A percentile compares a stretch with the other conserved stretches of the same genome.
Evolutionary conservation across 1,140 invertebrate species (phyloP).

Genomic region (Catajapyx aquilonaris): DNA sequence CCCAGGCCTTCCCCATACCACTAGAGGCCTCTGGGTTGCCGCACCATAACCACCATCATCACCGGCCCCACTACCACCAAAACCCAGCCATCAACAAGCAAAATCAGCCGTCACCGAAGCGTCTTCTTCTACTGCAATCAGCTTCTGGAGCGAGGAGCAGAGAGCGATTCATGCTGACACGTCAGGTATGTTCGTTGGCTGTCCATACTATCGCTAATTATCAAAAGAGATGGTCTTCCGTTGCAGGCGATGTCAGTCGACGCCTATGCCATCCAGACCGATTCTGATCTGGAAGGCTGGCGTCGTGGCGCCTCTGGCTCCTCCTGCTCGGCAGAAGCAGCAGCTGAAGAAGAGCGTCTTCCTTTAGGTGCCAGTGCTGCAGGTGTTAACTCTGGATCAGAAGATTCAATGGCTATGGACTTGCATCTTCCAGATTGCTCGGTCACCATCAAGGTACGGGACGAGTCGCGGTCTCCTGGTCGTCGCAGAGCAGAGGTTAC

Average conservation of each 20-base stretch:
- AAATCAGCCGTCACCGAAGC: no score
- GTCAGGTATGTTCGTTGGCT: no score
- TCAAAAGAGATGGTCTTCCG: no score
- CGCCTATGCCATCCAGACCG: no score
- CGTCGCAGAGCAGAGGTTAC: conserved; percentile 1
- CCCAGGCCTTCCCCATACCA: conserved; percentile 9
- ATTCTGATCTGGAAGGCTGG: conserved; percentile 6
- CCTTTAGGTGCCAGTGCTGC: conserved; percentile 28
- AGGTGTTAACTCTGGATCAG: conserved; percentile 20
- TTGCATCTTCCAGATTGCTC: conserved; percentile 39
- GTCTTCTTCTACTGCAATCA: no score
- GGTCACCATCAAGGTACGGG: conserved; percentile 41
- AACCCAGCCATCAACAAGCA: no score
- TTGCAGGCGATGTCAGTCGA: conserved; percentile 6
- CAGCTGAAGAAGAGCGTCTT: conserved; percentile 23
- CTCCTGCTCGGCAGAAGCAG: conserved; percentile 12
- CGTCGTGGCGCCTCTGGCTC: conserved; percentile 3
- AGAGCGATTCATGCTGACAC: no score
- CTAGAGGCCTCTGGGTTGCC: no score
- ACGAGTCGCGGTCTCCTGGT: conserved; percentile 20
- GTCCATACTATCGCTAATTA: no score
- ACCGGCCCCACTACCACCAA: no score
- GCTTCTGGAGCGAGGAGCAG: no score
- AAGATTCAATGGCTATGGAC: conserved; percentile 48
- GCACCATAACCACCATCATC: no score